Base-by-base conservation (phyloP, 2,888 invertebrate species). In the Polyommatus iphigenia region DNA sequence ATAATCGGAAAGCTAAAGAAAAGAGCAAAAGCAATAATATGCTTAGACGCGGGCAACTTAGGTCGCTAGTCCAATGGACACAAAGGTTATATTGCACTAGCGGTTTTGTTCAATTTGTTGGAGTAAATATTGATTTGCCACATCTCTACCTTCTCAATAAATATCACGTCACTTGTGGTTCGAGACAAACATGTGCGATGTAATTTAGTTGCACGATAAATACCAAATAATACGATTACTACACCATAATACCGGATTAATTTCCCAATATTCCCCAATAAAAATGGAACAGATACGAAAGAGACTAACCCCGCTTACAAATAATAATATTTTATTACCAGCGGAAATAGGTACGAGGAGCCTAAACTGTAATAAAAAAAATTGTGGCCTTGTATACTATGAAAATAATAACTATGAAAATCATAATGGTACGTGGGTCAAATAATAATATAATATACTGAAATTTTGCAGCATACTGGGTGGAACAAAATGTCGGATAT, bases 81-180 rank as follows among this genome's bases (percentile, higher is more conserved):
- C 59, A 78, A 59, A 59, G 73, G 24, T 73, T 59, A 59, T 29
- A 59, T 62, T 59, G n/a, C 73, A 8, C 24, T 41, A 57, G 46
- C 20, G 18, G 72, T 18, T 13, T 13, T 24, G 72, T 78, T 81
- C 80, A 81, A 80, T 80, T 79, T 80, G 62, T 77, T 29, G 24
- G 29, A 54, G 81, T 75, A 79, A 82, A 82, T 80, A 80, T 82
- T 81, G 80, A 78, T 79, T 80, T 77, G 77, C 78, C 54, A 75
- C 77, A 79, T 79, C 79, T 77, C 78, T 79, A 78, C 79, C 81
- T 81, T 80, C 81, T 82, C 80, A 79, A 80, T 81, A 80, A 79
- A 80, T 79, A 82, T 79, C 78, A 79, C 78, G 78, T 80, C 79
- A 75, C 41, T 36, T 24, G 54, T 79, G 73, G 54, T 73, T 46